Evolutionary conservation across 2,888 invertebrate species (phyloP).

Genomic region (Leuctra nigra): DNA sequence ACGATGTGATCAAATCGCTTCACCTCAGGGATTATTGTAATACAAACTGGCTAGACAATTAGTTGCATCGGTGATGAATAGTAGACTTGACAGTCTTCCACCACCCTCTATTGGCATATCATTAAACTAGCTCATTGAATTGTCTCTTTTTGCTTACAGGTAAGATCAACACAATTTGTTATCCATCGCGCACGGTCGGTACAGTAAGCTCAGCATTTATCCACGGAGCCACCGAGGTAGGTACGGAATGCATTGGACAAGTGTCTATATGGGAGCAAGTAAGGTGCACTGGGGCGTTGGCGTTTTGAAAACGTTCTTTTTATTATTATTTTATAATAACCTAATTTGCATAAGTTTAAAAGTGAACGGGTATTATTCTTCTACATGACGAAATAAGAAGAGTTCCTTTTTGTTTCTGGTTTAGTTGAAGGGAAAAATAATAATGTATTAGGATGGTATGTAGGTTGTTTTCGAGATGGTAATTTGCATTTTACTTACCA

Average conservation of each 20-base stretch:
- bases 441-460: slow-evolving; percentile 10
- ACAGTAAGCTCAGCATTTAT: neutral
- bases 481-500: slow-evolving; percentile 6
- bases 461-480: slow-evolving; percentile 10
- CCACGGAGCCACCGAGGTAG: neutral
- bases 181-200: neutral
- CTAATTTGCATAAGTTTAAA: slow-evolving; percentile 24
- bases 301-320: too few relatives aligned
- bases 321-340: slow-evolving; percentile 20
- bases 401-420: neutral
- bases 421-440: neutral
- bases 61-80: too few relatives aligned
- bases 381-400: slow-evolving; percentile 6
- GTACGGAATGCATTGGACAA: neutral
- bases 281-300: neutral
- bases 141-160: slow-evolving; percentile 5
- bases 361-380: slow-evolving; percentile 17
- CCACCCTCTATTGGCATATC: too few relatives aligned
- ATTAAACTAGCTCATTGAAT: slow-evolving; percentile 4
- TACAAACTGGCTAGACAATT: too few relatives aligned
- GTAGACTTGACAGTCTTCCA: too few relatives aligned
- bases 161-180: too few relatives aligned
- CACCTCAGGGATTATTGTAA: too few relatives aligned
- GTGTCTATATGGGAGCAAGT: neutral
- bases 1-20: too few relatives aligned